These are phyloP conservation scores for Dolomedes plantarius DNA, from an alignment of 2,888 invertebrate species.

Conservation along the genomic window DNA sequence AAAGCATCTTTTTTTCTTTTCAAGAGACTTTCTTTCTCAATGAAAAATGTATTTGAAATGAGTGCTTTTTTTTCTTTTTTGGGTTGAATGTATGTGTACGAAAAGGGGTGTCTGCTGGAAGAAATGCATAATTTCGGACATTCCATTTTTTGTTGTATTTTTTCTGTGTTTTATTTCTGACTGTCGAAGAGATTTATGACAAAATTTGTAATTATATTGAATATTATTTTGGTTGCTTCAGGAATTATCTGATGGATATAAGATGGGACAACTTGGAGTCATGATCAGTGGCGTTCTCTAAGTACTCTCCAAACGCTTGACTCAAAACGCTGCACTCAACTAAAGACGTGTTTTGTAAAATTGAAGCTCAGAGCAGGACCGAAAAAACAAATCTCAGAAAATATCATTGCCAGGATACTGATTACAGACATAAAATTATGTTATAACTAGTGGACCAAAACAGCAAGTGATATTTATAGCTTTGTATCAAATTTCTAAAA, in stretches of 20 bases:
- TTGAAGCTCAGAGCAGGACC: no score
- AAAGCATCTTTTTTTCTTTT: neutral
- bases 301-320: neutral
- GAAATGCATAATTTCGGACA: conserved; percentile 25
- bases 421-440: no score
- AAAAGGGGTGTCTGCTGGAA: conserved; percentile 6
- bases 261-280: no score
- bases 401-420: no score
- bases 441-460: no score
- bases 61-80: neutral
- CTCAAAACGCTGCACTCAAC: neutral
- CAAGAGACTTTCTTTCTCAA: neutral
- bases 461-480: no score
- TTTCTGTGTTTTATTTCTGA: conserved; percentile 34
- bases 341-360: neutral
- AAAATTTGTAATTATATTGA: conserved; percentile 38
- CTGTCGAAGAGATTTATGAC: conserved; percentile 65
- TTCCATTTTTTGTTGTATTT: conserved; percentile 65
- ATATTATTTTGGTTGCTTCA: conserved; percentile 29
- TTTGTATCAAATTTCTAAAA: no score
- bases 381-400: no score
- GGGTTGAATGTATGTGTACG: neutral
- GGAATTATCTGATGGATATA: no score
- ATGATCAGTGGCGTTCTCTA: neutral
- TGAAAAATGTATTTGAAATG: neutral